Base-by-base conservation (phyloP, 2,888 invertebrate genomes). In the Orthosia cruda region DNA sequence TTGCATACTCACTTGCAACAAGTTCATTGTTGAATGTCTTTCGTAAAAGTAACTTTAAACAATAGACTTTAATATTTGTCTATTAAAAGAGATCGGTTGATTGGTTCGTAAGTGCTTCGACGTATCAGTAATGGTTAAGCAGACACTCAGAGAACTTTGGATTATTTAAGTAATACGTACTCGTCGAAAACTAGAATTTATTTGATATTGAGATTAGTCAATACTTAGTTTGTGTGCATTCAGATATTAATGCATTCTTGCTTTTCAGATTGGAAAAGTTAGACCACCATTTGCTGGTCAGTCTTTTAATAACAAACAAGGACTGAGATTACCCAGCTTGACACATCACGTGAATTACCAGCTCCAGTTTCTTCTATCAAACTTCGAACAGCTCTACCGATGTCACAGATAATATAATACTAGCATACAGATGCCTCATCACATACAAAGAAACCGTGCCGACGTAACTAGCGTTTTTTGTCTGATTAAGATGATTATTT, bases 21-120 rank as follows among this genome's bases (percentile, higher is more conserved):
- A 40, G 40, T 40, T 40, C 40, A 40, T 40, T 40, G 40, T 40
- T 40, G 40, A 40, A 40, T 9, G 40, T 40, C 40, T 9, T 49
- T 73, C 59, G 32, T 72, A 72, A 50, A 26, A 59, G 40, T 45
- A 0, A 23, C 20, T 59, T 50, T 11, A 7, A 50, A 26, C n/a
- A 40, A 20, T 58, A 12, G 4, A 26, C 58, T 32, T 49, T 15
- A 54, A 5, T 54, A 4, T 50, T 40, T 50, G 12, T 26, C 9
- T 26, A n/a, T 4, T 20, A n/a, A 11, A 58, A 16, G 32, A 11
- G 7, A 2, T 76, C 7, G 12, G 59, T 40, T 54, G 23, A 59
- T 45, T 50, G 40, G 12, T 9, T 57, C 18, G 9, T 32, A 15
- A 15, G 18, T 7, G 15, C 16, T 47, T 74, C 23, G 7, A n/a